Evolutionary conservation across 2,888 invertebrate species (phyloP), one percentile per base, ranked within the genome.

Genomic region (Latrodectus elegans): DNA sequence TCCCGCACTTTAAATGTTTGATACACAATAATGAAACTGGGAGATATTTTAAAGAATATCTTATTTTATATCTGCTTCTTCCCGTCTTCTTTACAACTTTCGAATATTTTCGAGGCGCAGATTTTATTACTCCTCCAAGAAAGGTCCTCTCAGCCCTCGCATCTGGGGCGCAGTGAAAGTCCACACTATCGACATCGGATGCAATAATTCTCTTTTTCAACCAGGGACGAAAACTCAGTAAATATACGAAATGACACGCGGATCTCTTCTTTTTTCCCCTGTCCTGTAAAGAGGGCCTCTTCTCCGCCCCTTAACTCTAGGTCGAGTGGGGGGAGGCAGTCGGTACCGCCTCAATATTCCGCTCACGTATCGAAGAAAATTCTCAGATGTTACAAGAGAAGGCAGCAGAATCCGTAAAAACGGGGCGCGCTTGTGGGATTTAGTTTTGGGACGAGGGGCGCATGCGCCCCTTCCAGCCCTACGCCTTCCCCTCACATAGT

Each of bases 391-490:
- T 81, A 67, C 73, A 73, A n/a, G 64, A 49, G 79, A 70, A n/a
- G 65, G 65, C 67, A 65, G 51, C 55, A 26, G 81, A 73, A 81
- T 81, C 74, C 72, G 73, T 73, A 81, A 81, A 81, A 81, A 81
- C 73, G 17, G 73, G 64, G 81, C 52, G 73, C 55, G 55, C 64
- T 70, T 51, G 83, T 52, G 76, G 83, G 83, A 83, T 83, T 83
- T 83, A 72, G 84, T 84, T 78, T 72, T 74, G 22, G 38, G 14
- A 26, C 53, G 80, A 22, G 49, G 67, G 53, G 68, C 53, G 49
- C 64, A 22, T 17, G n/a, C 17, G 55, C 22, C 11, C 38, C 11
- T 14, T 70, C 17, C 38, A 60, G 17, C 17, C 12, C 10, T 15
- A 38, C 4, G 26, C 64, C 84, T 64, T 72, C 65, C 72, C 71